Base-by-base conservation (phyloP, 2,888 invertebrate species). In the Hermaeophaga mercurialis region DNA sequence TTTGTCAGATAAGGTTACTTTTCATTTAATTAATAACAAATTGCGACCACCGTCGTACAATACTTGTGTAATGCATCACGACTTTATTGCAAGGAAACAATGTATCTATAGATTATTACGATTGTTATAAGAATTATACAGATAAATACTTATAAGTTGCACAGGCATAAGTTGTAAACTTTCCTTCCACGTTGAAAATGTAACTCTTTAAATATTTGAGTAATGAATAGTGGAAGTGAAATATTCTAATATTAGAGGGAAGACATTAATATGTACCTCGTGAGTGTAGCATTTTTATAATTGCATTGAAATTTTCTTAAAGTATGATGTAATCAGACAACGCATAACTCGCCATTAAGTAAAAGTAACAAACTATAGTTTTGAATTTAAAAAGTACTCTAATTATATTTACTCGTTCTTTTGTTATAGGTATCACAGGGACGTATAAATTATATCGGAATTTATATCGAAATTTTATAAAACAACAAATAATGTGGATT, bases 11-110 rank as follows among this genome's bases (percentile, higher is more conserved):
- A 59, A 59, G 47, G 54, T 53, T 49, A 58, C 58, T 48, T 59
- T 64, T 64, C 52, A 60, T 56, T 60, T 62, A 62, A 64, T 64
- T 64, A 61, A 57, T 56, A 57, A 61, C 54, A 62, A 62, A 64
- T 61, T 60, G 62, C 59, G 49, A 43, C 65, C 56, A 60, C 63
- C 54, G 56, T 59, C 59, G 53, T 59, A 46, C 54, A 47, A 49
- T 50, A 43, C 56, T 61, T 66, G 64, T 62, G 61, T 54, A 63
- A 63, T 58, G 54, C 58, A 59, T 63, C 64, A 64, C 64, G 64
- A 64, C 47, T 54, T 52, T 63, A 53, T 54, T 12, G 44, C 50
- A 36, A 43, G 41, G 53, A 53, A 63, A 61, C 62, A 63, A 63
- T 63, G 56, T 59, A 54, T 58, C 43, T 24, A 45, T 55, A 61